Base-by-base conservation (phyloP, 2,113 vertebrate genomes). In the rabbit (Oryctolagus cuniculus) region DNA sequence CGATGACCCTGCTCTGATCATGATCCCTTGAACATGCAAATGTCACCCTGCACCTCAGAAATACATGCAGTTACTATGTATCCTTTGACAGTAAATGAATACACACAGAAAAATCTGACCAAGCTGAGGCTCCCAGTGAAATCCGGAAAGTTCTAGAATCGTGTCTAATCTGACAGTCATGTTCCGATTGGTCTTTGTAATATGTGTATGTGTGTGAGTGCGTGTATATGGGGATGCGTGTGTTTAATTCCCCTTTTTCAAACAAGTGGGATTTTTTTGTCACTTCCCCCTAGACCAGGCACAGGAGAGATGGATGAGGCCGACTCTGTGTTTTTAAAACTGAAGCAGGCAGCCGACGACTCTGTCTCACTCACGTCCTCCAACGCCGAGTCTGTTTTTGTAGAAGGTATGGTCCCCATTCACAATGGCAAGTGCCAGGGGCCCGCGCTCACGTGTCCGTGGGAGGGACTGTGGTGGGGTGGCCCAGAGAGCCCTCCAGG, bases 261-360 rank as follows among this genome's bases (percentile, higher is more conserved):
- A 69, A 61, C 55, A n/a, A 72, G 34, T 21, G 5, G 44, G 44
- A 44, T 9, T 16, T 84, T 61, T 97, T 93, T 85, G 92, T 94
- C 90, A 44, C 98, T 97, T 44, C 97, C 91, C 19, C 96, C 96
- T 96, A 99, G 99, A 97, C 98, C 98, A 91, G 95, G 98, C 95
- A 94, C 98, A 86, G 99, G 99, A 98, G 99, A 99, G 95, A 99
- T 99, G 99, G 99, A 99, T 96, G 99, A 99, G 97, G 97, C 98
- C 0, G 99, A 99, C 81, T 97, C 98, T 15, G 93, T 96, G 58
- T 97, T 99, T 97, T 51, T 97, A 58, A 99, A 98, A 95, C 92
- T 97, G 55, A 99, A 99, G 98, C 98, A 98, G 87, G 90, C 97
- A 16, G 86, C 98, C 0, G 99, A 99, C 2, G 99, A 99, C 49